Percentiles rank a stretch among this genome's conserved stretches.
phyloP scores from a whole-genome alignment of 2,797 vertebrate genomes.

The Amniataba percoides region DNA sequence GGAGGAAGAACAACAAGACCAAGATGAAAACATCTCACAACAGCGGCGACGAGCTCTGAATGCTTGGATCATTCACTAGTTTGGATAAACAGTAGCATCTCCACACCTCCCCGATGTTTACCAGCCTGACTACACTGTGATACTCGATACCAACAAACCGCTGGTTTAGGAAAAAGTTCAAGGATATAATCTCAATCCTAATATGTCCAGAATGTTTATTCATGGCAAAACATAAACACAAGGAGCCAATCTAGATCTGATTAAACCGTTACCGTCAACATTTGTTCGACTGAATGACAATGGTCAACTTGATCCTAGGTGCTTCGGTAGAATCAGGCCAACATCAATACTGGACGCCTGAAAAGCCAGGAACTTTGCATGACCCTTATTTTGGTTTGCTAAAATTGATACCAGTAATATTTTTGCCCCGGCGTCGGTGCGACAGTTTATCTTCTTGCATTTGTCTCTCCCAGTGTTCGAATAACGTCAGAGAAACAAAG shows the following conservation, averaged over 20 bases:
- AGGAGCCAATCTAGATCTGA: slow-evolving; percentile 9
- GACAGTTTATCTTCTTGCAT: slow-evolving; percentile 44
- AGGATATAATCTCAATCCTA: slow-evolving; percentile 12
- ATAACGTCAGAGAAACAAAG: slow-evolving; percentile 55
- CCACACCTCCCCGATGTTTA: slow-evolving; percentile 8
- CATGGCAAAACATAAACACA: background rate
- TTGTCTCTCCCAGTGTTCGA: slow-evolving; percentile 53
- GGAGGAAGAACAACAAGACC: slow-evolving; percentile 5
- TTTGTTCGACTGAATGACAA: slow-evolving; percentile 31
- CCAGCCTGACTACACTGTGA: slow-evolving; percentile 4
- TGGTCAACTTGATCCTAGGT: slow-evolving; percentile 44
- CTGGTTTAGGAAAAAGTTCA: slow-evolving; percentile 15
- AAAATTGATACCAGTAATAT: slow-evolving; percentile 54
- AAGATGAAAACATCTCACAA: background rate
- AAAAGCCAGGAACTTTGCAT: slow-evolving; percentile 38
- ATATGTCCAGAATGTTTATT: slow-evolving; percentile 14
- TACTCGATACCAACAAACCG: slow-evolving; percentile 38
- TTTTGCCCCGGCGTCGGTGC: slow-evolving; percentile 46
- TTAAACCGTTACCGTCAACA: background rate
- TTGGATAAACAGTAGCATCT: slow-evolving; percentile 28
- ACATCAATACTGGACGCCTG: slow-evolving; percentile 43
- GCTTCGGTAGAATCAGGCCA: slow-evolving; percentile 33
- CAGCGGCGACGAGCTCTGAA: background rate
- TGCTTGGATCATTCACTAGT: background rate
- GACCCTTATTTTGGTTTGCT: slow-evolving; percentile 45